phyloP scores from a whole-genome alignment of 2,888 invertebrate genomes.

The Luperina testacea region DNA sequence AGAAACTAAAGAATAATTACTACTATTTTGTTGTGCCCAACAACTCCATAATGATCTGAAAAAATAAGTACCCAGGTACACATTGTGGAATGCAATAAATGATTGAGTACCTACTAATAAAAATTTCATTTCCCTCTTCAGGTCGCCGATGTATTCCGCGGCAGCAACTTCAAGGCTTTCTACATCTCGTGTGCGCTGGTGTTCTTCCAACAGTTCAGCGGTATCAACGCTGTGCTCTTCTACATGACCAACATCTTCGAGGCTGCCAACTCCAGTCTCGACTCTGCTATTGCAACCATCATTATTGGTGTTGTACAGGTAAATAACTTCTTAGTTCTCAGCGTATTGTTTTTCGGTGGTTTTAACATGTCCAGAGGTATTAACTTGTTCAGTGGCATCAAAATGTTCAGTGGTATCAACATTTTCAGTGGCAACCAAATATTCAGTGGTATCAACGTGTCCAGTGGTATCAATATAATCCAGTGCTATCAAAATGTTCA shows the following conservation, averaged over 20 bases:
- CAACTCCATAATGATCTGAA: background rate
- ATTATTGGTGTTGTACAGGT: slow-evolving; percentile 93
- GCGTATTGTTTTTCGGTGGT: background rate
- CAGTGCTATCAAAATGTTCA: too few relatives aligned
- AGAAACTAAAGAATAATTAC: background rate
- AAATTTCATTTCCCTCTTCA: slow-evolving; percentile 54
- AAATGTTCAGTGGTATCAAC: background rate
- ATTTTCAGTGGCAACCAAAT: too few relatives aligned
- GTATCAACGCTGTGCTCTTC: slow-evolving; percentile 95
- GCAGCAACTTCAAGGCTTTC: slow-evolving; percentile 94
- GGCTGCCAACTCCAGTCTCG: slow-evolving; percentile 91
- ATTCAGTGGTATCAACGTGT: too few relatives aligned
- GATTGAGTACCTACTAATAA: background rate
- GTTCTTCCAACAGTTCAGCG: slow-evolving; percentile 95
- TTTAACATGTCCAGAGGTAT: background rate
- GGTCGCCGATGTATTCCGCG: slow-evolving; percentile 90
- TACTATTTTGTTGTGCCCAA: background rate
- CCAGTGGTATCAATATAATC: too few relatives aligned
- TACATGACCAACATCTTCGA: slow-evolving; percentile 93
- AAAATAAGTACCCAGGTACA: background rate
- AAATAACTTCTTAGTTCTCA: background rate
- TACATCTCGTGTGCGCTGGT: slow-evolving; percentile 93
- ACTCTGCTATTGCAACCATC: slow-evolving; percentile 92
- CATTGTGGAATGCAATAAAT: background rate
- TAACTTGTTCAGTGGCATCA: too few relatives aligned